phyloP scores from a whole-genome alignment of 2,797 vertebrate genomes.

The Thripadectes ignobilis region DNA sequence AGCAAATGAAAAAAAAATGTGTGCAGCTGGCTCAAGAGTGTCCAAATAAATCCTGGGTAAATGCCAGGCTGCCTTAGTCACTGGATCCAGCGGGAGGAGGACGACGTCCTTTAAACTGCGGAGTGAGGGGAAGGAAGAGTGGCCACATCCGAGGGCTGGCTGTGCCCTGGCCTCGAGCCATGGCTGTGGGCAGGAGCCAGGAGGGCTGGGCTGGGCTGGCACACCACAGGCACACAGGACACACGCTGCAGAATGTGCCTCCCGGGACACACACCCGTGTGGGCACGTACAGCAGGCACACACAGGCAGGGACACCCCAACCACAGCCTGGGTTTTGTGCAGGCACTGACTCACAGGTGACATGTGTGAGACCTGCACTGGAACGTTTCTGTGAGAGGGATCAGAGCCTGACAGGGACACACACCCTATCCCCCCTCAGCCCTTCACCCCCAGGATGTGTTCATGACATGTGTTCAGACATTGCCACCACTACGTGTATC shows the following conservation, averaged over 20 bases:
- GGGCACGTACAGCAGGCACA: neutral
- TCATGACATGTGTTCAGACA: neutral
- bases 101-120: neutral
- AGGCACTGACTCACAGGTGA: neutral
- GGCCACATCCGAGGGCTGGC: neutral
- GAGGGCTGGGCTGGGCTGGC: neutral
- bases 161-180: fast-evolving
- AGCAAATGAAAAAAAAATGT: neutral
- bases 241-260: neutral
- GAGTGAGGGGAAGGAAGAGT: neutral
- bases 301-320: neutral
- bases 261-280: neutral
- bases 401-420: neutral
- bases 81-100: neutral
- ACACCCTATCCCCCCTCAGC: neutral
- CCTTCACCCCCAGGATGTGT: neutral
- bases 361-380: neutral
- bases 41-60: conserved; percentile 57
- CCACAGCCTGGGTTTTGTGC: neutral
- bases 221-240: neutral
- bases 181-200: fast-evolving
- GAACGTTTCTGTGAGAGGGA: neutral
- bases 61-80: conserved; percentile 46
- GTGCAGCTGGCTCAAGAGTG: conserved; percentile 6
- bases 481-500: fast-evolving